Evolutionary conservation across 1,140 invertebrate genomes (phyloP).

Genomic region (Drosophila punjabiensis): DNA sequence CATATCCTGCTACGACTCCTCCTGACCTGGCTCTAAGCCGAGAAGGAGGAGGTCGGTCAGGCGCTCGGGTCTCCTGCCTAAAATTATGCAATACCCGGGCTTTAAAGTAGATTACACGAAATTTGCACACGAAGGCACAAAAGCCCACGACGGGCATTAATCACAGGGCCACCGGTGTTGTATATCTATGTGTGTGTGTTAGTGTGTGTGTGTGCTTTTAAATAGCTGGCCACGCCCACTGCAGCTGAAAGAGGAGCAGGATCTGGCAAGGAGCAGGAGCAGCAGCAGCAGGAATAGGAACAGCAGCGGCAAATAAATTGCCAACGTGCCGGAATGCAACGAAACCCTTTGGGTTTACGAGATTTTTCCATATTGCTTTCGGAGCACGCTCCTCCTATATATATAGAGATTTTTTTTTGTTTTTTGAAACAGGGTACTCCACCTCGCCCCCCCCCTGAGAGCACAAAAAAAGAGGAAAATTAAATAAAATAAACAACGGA

Average conservation of each 20-base stretch:
- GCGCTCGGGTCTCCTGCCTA: slow-evolving; percentile 31
- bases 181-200: not conserved
- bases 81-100: slow-evolving; percentile 79
- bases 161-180: slow-evolving; percentile 49
- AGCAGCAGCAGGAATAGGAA: slow-evolving; percentile 1
- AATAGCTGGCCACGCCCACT: slow-evolving; percentile 55
- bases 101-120: slow-evolving; percentile 82
- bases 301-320: slow-evolving; percentile 69
- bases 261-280: slow-evolving; percentile 3
- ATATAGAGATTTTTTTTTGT: not conserved
- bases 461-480: slow-evolving; percentile 15
- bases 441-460: not conserved
- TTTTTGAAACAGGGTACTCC: slow-evolving; percentile 4
- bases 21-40: slow-evolving; percentile 34
- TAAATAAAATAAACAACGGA: slow-evolving; percentile 26
- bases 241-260: not conserved
- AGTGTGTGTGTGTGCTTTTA: slow-evolving; percentile 36
- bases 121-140: slow-evolving; percentile 81
- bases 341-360: slow-evolving; percentile 76
- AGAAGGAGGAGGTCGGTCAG: not conserved
- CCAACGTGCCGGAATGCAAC: slow-evolving; percentile 76
- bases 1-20: not conserved
- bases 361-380: slow-evolving; percentile 75
- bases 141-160: slow-evolving; percentile 82
- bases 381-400: slow-evolving; percentile 33